Evolutionary conservation across 2,113 vertebrate genomes (phyloP).

Genomic region (Cichladusa arquata): DNA sequence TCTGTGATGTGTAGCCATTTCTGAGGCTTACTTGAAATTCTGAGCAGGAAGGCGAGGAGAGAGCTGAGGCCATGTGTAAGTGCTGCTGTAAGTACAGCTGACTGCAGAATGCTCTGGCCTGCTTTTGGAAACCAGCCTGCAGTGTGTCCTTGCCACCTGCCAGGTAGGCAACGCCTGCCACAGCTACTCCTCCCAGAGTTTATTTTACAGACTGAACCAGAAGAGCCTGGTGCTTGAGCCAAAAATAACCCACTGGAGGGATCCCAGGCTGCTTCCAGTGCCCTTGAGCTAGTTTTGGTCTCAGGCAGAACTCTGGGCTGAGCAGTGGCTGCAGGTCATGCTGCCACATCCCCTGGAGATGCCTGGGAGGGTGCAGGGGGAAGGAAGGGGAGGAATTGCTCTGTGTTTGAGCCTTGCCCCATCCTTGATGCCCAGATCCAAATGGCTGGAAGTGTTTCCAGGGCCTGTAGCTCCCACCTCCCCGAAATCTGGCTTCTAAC

Average conservation of each 20-base stretch:
- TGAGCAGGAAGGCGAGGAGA: neutral
- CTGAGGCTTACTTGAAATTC: neutral
- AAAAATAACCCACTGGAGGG: neutral
- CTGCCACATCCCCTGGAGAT: neutral
- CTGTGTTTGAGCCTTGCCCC: accelerated
- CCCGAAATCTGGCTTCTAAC: neutral
- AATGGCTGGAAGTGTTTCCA: neutral
- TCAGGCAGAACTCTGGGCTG: neutral
- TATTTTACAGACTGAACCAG: neutral
- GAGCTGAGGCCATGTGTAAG: neutral
- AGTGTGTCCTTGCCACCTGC: neutral
- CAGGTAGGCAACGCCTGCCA: neutral
- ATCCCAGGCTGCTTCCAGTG: neutral
- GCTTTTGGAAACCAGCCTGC: neutral
- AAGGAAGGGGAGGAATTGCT: neutral
- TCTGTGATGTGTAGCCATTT: neutral
- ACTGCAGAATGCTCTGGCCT: neutral
- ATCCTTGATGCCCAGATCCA: accelerated
- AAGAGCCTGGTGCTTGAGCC: neutral
- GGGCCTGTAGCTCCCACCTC: accelerated
- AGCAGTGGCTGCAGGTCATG: neutral
- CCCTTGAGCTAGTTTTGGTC: neutral
- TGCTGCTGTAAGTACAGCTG: neutral
- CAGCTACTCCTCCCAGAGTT: neutral
- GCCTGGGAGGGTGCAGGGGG: neutral